Evolutionary conservation across 92 coral and sea anemone species (phyloP), one percentile per base, ranked within the genome.

Genomic region (Umimayanthus kanabou): DNA sequence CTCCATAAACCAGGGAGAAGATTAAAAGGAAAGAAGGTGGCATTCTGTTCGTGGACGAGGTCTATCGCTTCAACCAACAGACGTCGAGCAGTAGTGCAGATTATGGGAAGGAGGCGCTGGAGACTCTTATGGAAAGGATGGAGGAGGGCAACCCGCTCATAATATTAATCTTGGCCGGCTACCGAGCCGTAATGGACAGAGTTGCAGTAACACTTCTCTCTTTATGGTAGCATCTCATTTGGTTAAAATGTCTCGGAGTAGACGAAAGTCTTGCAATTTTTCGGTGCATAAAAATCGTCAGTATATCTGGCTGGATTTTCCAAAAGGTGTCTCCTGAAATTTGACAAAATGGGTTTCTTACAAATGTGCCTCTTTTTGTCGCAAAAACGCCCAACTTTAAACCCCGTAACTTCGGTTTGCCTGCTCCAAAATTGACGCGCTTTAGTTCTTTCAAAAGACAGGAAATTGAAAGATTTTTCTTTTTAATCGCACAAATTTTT

Each of bases 1-100:
- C 30, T 0, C 39, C 76, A 22, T 40, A 66, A 43, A 81, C 85
- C 14, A 81, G 53, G 67, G 85, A 61, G 30, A 23, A 40, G 0
- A 61, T 81, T 0, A 5, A 65, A 2, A 81, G 85, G 65, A 73
- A 73, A 29, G 55, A 81, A 23, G 85, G 73, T 20, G 74, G 73
- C 22, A 81, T 81, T 58, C 37, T 81, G 23, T 64, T 81, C n/a
- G 85, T 81, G 0, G 55, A 81, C 23, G 57, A 81, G 20, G 85
- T 74, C 14, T 39, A 81, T 23, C 42, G 85, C 22, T 50, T 64
- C 4, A 30, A 81, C 13, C 73, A 61, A 4, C 28, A 66, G 33
- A 26, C 49, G 1, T 64, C 75, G 3, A 66, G 28, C 73, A 22
- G 49, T 29, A 71, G 14, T 25, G 39, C 76, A 14, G 61, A 81